These are phyloP conservation scores for Prionchulus punctatus DNA, from an alignment of 2,888 invertebrate species.

Conservation along the genomic window DNA sequence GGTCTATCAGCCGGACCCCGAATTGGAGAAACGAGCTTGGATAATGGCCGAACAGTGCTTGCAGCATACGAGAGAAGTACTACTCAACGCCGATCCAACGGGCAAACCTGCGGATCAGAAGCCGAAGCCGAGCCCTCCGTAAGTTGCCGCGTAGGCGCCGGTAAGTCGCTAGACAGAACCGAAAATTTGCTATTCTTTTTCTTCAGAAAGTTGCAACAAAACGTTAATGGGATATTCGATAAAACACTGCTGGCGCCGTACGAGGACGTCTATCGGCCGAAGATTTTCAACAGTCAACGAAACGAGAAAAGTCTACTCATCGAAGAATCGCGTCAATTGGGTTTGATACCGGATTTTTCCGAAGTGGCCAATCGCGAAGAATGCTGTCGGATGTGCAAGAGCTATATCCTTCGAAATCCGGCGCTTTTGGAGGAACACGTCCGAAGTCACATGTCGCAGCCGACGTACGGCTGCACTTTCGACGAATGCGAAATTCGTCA, in stretches of 20 bases:
- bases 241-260: constrained; percentile 6
- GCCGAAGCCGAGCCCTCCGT: too few species aligned
- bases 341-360: constrained; percentile 14
- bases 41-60: constrained; percentile 15
- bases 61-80: constrained; percentile 15
- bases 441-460: constrained; percentile 12
- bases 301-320: constrained; percentile 14
- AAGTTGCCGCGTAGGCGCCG: too few species aligned
- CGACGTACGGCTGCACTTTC: constrained; percentile 11
- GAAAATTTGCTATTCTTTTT: not conserved
- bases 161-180: too few species aligned
- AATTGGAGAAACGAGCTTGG: constrained; percentile 15
- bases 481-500: constrained; percentile 11
- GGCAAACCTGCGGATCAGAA: not conserved
- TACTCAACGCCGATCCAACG: not conserved
- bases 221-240: not conserved
- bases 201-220: not conserved
- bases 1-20: constrained; percentile 13
- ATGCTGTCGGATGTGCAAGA: constrained; percentile 12
- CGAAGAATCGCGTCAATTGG: constrained; percentile 14
- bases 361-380: constrained; percentile 12
- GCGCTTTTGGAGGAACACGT: constrained; percentile 15
- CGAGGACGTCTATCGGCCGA: constrained; percentile 11
- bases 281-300: constrained; percentile 15
- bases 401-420: constrained; percentile 9